Percentiles rank a stretch among this genome's conserved stretches.
Evolutionary conservation across 2,888 invertebrate genomes (phyloP).

Genomic region (Formica aserva): DNA sequence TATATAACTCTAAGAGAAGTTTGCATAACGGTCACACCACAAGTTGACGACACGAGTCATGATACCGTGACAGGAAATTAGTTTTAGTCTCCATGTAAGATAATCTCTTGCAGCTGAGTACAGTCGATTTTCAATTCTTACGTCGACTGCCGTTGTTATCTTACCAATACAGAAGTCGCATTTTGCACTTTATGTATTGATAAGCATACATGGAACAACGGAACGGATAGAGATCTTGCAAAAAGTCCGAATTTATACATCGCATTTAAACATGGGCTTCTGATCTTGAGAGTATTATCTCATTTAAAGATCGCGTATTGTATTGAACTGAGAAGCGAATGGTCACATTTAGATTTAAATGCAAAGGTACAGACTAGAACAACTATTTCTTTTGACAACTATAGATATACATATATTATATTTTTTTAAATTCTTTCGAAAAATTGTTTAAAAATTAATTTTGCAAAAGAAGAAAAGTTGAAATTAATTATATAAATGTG

Average conservation of each 20-base stretch:
- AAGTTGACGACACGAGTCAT: constrained; percentile 44
- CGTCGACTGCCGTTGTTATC: constrained; percentile 32
- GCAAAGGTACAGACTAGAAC: too few species aligned
- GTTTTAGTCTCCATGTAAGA: constrained; percentile 56
- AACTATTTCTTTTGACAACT: background rate
- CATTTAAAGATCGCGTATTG: background rate
- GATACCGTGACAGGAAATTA: constrained; percentile 57
- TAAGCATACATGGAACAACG: background rate
- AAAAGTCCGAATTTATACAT: background rate
- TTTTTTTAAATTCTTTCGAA: background rate
- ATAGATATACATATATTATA: background rate
- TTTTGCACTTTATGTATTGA: constrained; percentile 35
- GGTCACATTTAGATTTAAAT: background rate
- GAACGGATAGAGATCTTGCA: constrained; percentile 24
- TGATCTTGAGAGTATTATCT: constrained; percentile 9
- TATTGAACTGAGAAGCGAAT: background rate
- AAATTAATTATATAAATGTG: background rate
- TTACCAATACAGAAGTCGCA: constrained; percentile 23
- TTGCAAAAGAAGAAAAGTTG: background rate
- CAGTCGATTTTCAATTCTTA: constrained; percentile 49
- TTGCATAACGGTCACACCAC: constrained; percentile 47
- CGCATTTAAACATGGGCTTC: background rate
- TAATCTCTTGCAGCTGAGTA: constrained; percentile 26
- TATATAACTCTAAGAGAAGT: constrained; percentile 54
- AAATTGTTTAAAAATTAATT: background rate